A percentile compares a stretch with the other conserved stretches of the same genome.
phyloP scores from a whole-genome alignment of 2,888 invertebrate genomes.

The Lasioglossum villosulum region DNA sequence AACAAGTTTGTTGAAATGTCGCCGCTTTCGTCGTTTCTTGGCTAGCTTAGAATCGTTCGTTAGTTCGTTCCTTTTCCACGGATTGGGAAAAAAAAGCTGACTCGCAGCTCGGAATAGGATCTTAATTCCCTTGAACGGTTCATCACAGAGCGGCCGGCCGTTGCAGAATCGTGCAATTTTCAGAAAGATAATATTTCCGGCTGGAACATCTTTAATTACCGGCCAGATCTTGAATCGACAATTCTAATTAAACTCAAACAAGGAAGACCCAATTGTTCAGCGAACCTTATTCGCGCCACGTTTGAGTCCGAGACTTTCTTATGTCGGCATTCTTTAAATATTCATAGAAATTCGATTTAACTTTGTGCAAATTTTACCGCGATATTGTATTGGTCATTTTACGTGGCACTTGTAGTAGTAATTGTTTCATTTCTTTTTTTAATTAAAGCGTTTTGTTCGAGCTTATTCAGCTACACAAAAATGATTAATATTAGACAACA shows the following conservation, averaged over 20 bases:
- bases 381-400: background rate
- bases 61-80: conserved; percentile 4
- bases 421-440: too few species aligned
- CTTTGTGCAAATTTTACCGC: background rate
- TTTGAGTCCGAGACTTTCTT: background rate
- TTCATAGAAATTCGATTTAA: background rate
- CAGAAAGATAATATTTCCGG: conserved; percentile 24
- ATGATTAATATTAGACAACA: too few species aligned
- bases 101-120: conserved; percentile 8
- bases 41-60: conserved; percentile 12
- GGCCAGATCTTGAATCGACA: background rate
- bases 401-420: background rate
- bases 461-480: too few species aligned
- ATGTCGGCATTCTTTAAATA: background rate
- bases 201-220: conserved; percentile 23
- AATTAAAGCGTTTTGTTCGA: too few species aligned
- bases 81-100: conserved; percentile 22
- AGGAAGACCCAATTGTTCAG: conserved; percentile 6
- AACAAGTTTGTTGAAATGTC: conserved; percentile 59
- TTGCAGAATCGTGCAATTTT: conserved; percentile 15
- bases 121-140: background rate
- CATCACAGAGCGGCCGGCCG: background rate
- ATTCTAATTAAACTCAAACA: conserved; percentile 43
- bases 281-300: conserved; percentile 10
- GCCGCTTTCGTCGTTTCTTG: conserved; percentile 23